Base-by-base conservation (phyloP, 2,888 invertebrate species). In the Podabrus alpinus region DNA sequence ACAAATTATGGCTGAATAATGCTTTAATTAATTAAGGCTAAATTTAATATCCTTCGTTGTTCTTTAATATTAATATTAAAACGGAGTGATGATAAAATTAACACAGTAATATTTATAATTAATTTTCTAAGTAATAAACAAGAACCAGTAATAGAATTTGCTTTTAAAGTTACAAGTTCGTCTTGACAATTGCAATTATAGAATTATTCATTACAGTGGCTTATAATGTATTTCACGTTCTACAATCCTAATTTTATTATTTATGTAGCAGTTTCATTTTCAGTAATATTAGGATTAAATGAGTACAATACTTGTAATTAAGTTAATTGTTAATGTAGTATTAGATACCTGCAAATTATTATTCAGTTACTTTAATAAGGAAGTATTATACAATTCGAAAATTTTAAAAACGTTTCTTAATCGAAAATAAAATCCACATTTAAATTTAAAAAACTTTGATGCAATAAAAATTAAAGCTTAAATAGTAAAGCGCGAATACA, bases 141-240 rank as follows among this genome's bases (percentile, higher is more conserved):
- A 45, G 45, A 45, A 45, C 45, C 45, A 45, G 45, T 45, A 45
- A 45, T 45, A 45, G 45, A 45, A 45, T 45, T 45, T 45, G 45
- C n/a, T 13, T 45, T 29, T 45, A 45, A 45, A 45, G 61, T 69
- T 69, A 25, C 69, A 69, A 68, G 19, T 68, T 60, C 68, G 59
- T 59, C 64, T 59, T 21, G 21, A 60, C 64, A 64, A 71, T 71
- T 29, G 64, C 19, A 71, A 66, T 71, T 71, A 64, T 59, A 45
- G 66, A 71, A 71, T 71, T 71, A 71, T 71, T 71, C 70, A 71
- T 71, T 71, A 71, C 15, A 71, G 45, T 59, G 17, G 45, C 70
- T 71, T 64, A 59, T 15, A 71, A 64, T 45, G 64, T 71, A 62
- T 45, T 64, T 71, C 64, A 59, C 70, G 29, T 71, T 29, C 21